phyloP scores from a whole-genome alignment of 1,140 invertebrate species.

The Eueides isabella region DNA sequence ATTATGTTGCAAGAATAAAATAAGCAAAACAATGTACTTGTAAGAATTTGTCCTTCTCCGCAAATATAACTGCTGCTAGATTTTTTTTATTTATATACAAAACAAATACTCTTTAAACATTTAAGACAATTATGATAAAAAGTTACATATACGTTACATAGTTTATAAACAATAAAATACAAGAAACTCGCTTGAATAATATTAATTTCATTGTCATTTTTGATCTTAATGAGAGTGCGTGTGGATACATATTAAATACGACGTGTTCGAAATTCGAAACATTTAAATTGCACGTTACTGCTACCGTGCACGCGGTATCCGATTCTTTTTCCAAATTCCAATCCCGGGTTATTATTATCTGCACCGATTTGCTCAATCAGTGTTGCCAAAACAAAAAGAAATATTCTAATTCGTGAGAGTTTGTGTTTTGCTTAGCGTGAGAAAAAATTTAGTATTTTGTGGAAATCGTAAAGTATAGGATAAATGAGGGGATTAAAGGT shows the following conservation, averaged over 20 bases:
- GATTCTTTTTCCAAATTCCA: slow-evolving; percentile 63
- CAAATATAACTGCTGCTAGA: no score
- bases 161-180: no score
- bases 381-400: slow-evolving; percentile 63
- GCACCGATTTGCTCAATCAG: slow-evolving; percentile 66
- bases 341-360: slow-evolving; percentile 67
- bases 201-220: slow-evolving; percentile 28
- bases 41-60: no score
- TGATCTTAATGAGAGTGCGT: slow-evolving; percentile 31
- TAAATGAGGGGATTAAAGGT: slow-evolving; percentile 37
- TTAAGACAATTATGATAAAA: no score
- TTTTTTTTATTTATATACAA: no score
- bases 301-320: slow-evolving; percentile 71
- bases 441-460: slow-evolving; percentile 49
- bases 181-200: no score
- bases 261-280: slow-evolving; percentile 73
- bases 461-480: slow-evolving; percentile 38
- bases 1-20: no score
- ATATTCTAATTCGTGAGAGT: slow-evolving; percentile 73
- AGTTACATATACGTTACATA: no score
- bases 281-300: slow-evolving; percentile 78
- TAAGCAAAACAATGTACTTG: no score
- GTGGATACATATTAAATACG: slow-evolving; percentile 56
- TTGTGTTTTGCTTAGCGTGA: slow-evolving; percentile 61
- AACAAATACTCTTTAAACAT: no score